A percentile compares a stretch with the other conserved stretches of the same genome.
These are phyloP conservation scores for Colletes latitarsis DNA, from an alignment of 1,140 invertebrate species.

Conservation along the genomic window DNA sequence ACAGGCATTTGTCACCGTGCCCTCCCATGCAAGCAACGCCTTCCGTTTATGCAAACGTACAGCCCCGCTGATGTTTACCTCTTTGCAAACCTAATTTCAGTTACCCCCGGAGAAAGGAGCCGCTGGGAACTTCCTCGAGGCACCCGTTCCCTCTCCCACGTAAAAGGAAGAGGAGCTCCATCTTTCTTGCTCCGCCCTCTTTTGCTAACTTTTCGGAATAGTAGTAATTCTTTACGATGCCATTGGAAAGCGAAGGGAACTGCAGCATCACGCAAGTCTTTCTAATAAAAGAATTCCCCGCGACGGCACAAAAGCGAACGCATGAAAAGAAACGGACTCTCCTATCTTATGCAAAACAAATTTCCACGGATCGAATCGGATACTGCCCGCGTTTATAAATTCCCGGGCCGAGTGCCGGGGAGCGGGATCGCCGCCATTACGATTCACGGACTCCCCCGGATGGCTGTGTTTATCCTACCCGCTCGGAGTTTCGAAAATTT, in stretches of 20 bases:
- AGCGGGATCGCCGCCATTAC: not conserved
- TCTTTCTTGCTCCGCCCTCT: slow-evolving; percentile 41
- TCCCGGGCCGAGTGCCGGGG: not conserved
- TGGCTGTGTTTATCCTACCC: too few species aligned
- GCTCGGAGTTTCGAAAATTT: too few species aligned
- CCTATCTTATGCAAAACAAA: slow-evolving; percentile 4
- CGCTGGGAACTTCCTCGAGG: slow-evolving; percentile 69
- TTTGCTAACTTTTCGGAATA: slow-evolving; percentile 58
- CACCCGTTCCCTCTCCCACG: slow-evolving; percentile 30
- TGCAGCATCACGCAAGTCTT: slow-evolving; percentile 41
- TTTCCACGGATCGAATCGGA: not conserved
- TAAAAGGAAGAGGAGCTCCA: slow-evolving; percentile 37
- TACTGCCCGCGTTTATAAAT: not conserved
- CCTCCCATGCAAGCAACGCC: slow-evolving; percentile 72
- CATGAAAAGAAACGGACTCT: slow-evolving; percentile 28
- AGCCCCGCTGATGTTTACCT: slow-evolving; percentile 78
- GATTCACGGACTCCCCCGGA: not conserved
- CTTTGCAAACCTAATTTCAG: slow-evolving; percentile 80
- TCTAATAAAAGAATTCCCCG: slow-evolving; percentile 63
- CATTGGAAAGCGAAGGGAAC: slow-evolving; percentile 63
- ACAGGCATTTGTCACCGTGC: slow-evolving; percentile 76
- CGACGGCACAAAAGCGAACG: slow-evolving; percentile 33
- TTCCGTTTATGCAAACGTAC: slow-evolving; percentile 78
- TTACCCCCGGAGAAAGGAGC: slow-evolving; percentile 68
- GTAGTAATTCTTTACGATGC: slow-evolving; percentile 64